phyloP scores from a whole-genome alignment of 2,797 vertebrate genomes.

The Simalia tracyae region DNA sequence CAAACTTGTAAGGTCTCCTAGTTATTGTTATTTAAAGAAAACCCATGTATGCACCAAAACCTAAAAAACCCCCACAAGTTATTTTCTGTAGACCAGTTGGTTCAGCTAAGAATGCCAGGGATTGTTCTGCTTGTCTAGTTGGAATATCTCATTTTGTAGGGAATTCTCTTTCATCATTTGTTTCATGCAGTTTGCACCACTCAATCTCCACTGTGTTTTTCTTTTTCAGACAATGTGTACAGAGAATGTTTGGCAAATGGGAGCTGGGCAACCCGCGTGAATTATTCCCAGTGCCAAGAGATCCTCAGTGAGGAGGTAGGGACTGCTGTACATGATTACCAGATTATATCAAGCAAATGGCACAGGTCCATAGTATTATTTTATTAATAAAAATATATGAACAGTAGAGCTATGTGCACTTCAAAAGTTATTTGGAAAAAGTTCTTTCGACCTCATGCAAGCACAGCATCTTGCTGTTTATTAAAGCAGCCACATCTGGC shows the following conservation, averaged over 20 bases:
- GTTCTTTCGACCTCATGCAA: not conserved
- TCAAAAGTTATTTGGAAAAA: not conserved
- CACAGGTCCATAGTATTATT: not conserved
- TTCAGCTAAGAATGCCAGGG: not conserved
- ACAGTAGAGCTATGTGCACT: not conserved
- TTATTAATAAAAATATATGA: not conserved
- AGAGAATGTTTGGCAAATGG: slow-evolving; percentile 87
- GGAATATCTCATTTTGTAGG: not conserved
- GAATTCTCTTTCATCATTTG: not conserved
- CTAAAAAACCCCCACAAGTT: not conserved
- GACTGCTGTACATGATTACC: not conserved
- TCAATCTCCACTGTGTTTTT: not conserved
- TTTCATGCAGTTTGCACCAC: not conserved
- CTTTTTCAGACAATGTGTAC: slow-evolving; percentile 87
- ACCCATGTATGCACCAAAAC: not conserved
- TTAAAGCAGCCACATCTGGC: not conserved
- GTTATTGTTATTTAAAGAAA: not conserved
- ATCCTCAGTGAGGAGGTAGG: slow-evolving; percentile 91
- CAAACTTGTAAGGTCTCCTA: not conserved
- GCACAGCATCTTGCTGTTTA: not conserved
- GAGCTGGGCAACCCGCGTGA: slow-evolving; percentile 89
- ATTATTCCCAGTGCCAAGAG: slow-evolving; percentile 94
- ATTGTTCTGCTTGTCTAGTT: not conserved
- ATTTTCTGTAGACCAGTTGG: not conserved
- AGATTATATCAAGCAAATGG: not conserved